These are phyloP conservation scores for Rousettus leschenaultii DNA, from an alignment of 2,113 vertebrate genomes.

Conservation along the genomic window DNA sequence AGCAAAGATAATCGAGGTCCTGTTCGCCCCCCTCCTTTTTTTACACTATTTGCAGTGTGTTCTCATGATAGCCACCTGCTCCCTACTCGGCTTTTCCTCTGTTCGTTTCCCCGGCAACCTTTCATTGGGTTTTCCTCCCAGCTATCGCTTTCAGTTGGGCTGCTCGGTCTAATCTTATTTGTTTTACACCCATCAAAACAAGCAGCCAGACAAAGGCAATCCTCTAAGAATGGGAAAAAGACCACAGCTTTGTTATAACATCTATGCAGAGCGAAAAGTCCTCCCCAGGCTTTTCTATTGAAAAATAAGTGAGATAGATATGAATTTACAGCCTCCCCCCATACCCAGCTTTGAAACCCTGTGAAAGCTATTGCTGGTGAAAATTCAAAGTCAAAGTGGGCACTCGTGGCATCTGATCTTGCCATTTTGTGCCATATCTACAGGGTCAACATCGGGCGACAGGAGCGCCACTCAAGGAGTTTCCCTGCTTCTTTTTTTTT, in stretches of 20 bases:
- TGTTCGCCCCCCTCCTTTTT: constrained; percentile 78
- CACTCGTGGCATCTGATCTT: constrained; percentile 76
- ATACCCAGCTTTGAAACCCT: constrained; percentile 31
- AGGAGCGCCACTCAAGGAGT: constrained; percentile 73
- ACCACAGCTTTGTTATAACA: constrained; percentile 85
- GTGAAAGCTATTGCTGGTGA: constrained; percentile 63
- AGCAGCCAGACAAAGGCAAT: constrained; percentile 90
- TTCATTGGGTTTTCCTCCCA: constrained; percentile 92
- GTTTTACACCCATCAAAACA: constrained; percentile 93
- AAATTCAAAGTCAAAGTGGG: constrained; percentile 80
- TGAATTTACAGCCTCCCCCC: constrained; percentile 76
- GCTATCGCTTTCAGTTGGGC: constrained; percentile 92
- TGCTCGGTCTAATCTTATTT: constrained; percentile 93
- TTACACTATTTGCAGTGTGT: constrained; percentile 88
- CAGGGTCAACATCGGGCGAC: constrained; percentile 71
- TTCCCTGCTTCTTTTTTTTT: constrained; percentile 74
- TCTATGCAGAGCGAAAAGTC: constrained; percentile 80
- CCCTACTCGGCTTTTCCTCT: constrained; percentile 90
- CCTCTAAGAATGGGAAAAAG: constrained; percentile 87
- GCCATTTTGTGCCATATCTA: constrained; percentile 84
- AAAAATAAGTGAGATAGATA: constrained; percentile 72
- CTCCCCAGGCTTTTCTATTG: constrained; percentile 71
- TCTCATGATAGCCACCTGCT: constrained; percentile 92
- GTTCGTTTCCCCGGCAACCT: constrained; percentile 92
- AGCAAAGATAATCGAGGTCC: constrained; percentile 86